Percentiles rank a stretch among this genome's conserved stretches.
phyloP scores from a whole-genome alignment of 1,140 invertebrate species.

The Riptortus pedestris region DNA sequence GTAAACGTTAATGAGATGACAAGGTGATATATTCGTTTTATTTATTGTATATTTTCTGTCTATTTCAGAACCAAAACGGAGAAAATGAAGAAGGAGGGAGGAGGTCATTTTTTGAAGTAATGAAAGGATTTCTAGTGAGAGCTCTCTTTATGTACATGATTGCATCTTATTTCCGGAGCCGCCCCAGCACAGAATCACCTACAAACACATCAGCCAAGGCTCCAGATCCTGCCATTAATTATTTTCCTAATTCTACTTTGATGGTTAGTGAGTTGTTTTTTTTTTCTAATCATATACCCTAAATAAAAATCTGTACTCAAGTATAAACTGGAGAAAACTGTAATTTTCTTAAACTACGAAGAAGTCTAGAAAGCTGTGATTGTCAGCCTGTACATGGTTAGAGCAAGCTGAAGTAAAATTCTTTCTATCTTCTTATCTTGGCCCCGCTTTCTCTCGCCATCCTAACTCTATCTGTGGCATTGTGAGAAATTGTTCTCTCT shows the following conservation, averaged over 20 bases:
- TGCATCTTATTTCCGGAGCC: slow-evolving; percentile 73
- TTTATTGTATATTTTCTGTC: neutral
- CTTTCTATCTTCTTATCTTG: no score
- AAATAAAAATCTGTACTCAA: slow-evolving; percentile 19
- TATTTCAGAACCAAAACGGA: slow-evolving; percentile 9
- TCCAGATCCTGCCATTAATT: slow-evolving; percentile 57
- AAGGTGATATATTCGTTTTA: no score
- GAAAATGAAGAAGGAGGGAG: slow-evolving; percentile 13
- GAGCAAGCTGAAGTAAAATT: no score
- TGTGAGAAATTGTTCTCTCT: no score
- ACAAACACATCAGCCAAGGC: slow-evolving; percentile 35
- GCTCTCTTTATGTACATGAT: slow-evolving; percentile 91
- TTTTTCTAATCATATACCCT: neutral
- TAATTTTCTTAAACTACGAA: no score
- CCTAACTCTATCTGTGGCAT: no score
- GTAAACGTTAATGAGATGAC: no score
- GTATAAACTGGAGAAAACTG: no score
- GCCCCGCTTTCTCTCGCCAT: no score
- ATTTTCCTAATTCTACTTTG: slow-evolving; percentile 71
- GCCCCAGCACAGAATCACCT: slow-evolving; percentile 42
- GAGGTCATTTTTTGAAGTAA: slow-evolving; percentile 63
- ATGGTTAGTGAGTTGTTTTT: slow-evolving; percentile 46
- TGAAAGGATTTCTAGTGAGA: slow-evolving; percentile 71
- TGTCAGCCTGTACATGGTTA: no score
- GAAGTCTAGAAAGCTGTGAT: no score